phyloP scores from a whole-genome alignment of 2,113 vertebrate genomes.

The Gymnobelideus leadbeateri region DNA sequence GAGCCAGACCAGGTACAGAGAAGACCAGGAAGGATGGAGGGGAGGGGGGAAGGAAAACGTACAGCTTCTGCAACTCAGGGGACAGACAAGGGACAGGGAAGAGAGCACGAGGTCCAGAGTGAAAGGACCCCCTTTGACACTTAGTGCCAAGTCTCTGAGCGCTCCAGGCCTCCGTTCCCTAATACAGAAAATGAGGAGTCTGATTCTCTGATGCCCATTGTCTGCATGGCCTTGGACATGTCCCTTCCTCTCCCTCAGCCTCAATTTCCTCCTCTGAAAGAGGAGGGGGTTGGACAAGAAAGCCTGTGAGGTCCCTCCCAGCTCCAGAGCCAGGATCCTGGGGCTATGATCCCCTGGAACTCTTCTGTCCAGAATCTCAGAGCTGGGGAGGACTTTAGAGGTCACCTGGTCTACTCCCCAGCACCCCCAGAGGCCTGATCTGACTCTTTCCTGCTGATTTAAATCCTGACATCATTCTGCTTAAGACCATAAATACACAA shows the following conservation, averaged over 20 bases:
- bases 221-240: not conserved
- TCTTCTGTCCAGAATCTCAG: rapidly evolving
- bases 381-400: rapidly evolving
- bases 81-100: not conserved
- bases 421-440: not conserved
- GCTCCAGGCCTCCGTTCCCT: not conserved
- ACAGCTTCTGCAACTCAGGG: not conserved
- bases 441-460: not conserved
- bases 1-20: rapidly evolving
- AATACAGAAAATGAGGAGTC: not conserved
- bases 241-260: not conserved
- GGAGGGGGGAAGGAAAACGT: too few species aligned
- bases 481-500: not conserved
- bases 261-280: not conserved
- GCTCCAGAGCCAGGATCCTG: not conserved
- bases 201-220: not conserved
- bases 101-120: not conserved
- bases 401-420: rapidly evolving
- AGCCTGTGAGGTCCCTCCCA: not conserved
- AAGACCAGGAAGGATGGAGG: not conserved
- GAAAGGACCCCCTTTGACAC: not conserved
- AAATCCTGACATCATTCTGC: not conserved
- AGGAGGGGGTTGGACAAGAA: not conserved
- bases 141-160: not conserved
- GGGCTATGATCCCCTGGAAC: not conserved